Evolutionary conservation across 2,888 invertebrate species (phyloP).

Genomic region (Stegophylla sp.): DNA sequence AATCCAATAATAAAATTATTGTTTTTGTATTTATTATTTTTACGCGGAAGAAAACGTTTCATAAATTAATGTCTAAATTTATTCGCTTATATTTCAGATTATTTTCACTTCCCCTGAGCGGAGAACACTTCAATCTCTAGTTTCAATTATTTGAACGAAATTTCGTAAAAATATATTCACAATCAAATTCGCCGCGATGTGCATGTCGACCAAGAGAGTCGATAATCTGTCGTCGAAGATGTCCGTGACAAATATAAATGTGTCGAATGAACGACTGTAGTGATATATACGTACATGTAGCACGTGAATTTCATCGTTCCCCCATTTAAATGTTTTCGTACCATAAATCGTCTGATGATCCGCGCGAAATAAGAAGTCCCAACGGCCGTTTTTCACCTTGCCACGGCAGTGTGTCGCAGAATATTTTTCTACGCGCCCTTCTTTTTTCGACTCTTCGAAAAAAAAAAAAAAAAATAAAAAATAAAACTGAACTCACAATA

Average conservation of each 20-base stretch:
- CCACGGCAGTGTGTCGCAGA: not conserved
- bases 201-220: not conserved
- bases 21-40: too few species aligned
- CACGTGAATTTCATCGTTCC: constrained; percentile 15
- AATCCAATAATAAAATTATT: not conserved
- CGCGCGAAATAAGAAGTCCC: constrained; percentile 14
- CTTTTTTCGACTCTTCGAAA: constrained; percentile 38
- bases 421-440: constrained; percentile 11
- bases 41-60: too few species aligned
- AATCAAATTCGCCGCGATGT: too few species aligned
- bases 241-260: constrained; percentile 19
- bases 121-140: not conserved
- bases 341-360: constrained; percentile 51
- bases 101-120: too few species aligned
- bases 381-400: constrained; percentile 58
- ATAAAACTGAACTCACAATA: constrained; percentile 24
- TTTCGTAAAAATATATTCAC: constrained; percentile 4
- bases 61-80: too few species aligned
- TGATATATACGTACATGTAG: not conserved
- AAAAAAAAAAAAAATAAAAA: too few species aligned
- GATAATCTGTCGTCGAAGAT: not conserved
- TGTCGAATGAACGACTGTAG: not conserved
- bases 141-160: too few species aligned
- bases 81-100: too few species aligned
- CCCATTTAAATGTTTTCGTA: constrained; percentile 30